phyloP scores from a whole-genome alignment of 2,888 invertebrate species.

The Drosophila mettleri region DNA sequence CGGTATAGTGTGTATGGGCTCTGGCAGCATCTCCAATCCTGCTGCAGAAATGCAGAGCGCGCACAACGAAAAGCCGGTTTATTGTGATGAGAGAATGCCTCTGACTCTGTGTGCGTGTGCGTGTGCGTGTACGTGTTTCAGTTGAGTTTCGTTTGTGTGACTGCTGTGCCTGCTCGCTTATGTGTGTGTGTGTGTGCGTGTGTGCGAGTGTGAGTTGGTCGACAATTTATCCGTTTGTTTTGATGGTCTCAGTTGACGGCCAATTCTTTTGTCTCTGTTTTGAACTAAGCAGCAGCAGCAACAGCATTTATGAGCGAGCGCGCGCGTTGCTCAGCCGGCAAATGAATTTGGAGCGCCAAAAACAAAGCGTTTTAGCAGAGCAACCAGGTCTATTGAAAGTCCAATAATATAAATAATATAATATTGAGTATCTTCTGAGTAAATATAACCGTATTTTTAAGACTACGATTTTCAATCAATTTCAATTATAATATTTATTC shows the following conservation, averaged over 20 bases:
- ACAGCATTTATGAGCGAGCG: constrained; percentile 32
- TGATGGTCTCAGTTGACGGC: constrained; percentile 56
- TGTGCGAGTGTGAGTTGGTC: constrained; percentile 39
- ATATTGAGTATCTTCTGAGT: neutral
- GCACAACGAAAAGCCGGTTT: constrained; percentile 75
- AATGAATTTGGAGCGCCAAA: constrained; percentile 53
- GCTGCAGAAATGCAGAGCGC: constrained; percentile 78
- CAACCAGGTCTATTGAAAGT: constrained; percentile 11
- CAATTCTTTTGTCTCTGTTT: constrained; percentile 65
- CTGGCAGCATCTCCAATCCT: constrained; percentile 73
- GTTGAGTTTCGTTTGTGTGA: constrained; percentile 20
- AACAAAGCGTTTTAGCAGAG: constrained; percentile 23
- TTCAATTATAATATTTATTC: neutral
- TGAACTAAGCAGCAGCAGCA: constrained; percentile 44
- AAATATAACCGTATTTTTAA: neutral
- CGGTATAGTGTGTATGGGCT: constrained; percentile 41
- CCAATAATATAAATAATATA: constrained; percentile 5
- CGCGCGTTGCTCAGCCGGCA: constrained; percentile 43
- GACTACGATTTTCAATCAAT: no score
- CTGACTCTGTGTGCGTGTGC: constrained; percentile 9
- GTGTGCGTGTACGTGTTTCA: constrained; percentile 23
- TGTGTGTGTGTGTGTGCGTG: constrained; percentile 15
- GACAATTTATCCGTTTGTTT: constrained; percentile 54
- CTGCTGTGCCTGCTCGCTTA: no score
- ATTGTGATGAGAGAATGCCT: constrained; percentile 54